Evolutionary conservation across 2,797 vertebrate genomes (phyloP), one percentile per base, ranked within the genome.

Genomic region (Amblyopsis hoosieri): DNA sequence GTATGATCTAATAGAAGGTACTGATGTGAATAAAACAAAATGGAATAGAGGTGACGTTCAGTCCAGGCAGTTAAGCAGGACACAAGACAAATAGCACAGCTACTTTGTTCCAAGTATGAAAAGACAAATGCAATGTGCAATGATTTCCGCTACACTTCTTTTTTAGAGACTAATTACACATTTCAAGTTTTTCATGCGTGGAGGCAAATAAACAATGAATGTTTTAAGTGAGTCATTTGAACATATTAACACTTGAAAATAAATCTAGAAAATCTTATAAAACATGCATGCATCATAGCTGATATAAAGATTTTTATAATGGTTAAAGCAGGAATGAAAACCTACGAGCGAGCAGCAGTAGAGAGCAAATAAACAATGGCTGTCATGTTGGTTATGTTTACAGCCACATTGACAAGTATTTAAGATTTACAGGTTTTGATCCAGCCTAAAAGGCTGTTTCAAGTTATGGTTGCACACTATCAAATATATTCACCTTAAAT

Each of bases 281-380:
- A 88, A 86, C 87, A 85, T 89, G 83, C 83, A 77, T 78, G 69
- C 74, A 81, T 66, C 66, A 81, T 42, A 49, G 68, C 59, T 76
- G 51, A 55, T 48, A 67, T 45, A 69, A n/a, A 46, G 9, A 64
- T 67, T 52, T 42, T 2, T 42, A 42, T 42, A 7, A 42, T 42
- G 37, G 8, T 42, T 42, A 42, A 48, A 48, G 12, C 10, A 12
- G 23, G 8, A 37, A 51, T 29, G 62, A 64, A 62, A 74, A 74
- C 67, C 13, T 45, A 29, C 54, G 23, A 29, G 23, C 23, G 23
- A 29, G 3, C 14, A 67, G 17, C 58, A 59, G 48, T 57, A 63
- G 62, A 49, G 55, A 55, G 69, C 50, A 42, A 47, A 71, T 59
- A 56, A 31, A 46, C 23, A n/a, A 57, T 54, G 50, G 54, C 37